A percentile compares a stretch with the other conserved stretches of the same genome.
Evolutionary conservation across 2,888 invertebrate species (phyloP).

Genomic region (Aphodius granarius): DNA sequence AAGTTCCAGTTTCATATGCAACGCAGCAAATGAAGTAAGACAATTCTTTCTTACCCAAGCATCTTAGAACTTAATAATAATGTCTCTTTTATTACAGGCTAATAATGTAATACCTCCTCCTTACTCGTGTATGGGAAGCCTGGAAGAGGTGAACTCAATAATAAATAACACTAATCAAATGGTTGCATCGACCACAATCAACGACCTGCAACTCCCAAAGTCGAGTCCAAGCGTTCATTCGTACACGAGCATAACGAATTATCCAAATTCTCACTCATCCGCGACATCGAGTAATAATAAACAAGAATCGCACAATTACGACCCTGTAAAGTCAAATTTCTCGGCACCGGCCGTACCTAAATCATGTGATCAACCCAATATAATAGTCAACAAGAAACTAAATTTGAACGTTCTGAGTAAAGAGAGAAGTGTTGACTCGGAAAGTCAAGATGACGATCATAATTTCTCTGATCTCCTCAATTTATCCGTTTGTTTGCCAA

Average conservation of each 20-base stretch:
- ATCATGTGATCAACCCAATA: not conserved
- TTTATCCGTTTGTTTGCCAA: constrained; percentile 49
- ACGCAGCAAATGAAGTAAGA: constrained; percentile 76
- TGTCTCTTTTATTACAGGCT: constrained; percentile 57
- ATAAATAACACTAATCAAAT: constrained; percentile 42
- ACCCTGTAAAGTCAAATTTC: not conserved
- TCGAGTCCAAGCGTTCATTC: constrained; percentile 47
- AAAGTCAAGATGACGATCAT: constrained; percentile 47
- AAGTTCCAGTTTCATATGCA: constrained; percentile 85
- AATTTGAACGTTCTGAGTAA: constrained; percentile 32
- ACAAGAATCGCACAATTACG: constrained; percentile 32
- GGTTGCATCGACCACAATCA: constrained; percentile 57
- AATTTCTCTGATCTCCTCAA: constrained; percentile 52
- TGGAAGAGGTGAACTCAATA: constrained; percentile 63
- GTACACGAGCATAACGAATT: constrained; percentile 33
- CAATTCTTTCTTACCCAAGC: constrained; percentile 42
- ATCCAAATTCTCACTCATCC: constrained; percentile 32
- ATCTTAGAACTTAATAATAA: constrained; percentile 1
- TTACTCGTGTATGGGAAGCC: constrained; percentile 77
- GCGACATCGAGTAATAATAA: constrained; percentile 26
- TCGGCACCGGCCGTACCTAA: not conserved
- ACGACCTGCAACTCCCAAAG: constrained; percentile 35
- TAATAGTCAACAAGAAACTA: constrained; percentile 36
- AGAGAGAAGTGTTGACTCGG: constrained; percentile 46
- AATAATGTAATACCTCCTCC: constrained; percentile 83